These are phyloP conservation scores for Dascyllus trimaculatus DNA, from an alignment of 2,113 vertebrate species.

Conservation along the genomic window DNA sequence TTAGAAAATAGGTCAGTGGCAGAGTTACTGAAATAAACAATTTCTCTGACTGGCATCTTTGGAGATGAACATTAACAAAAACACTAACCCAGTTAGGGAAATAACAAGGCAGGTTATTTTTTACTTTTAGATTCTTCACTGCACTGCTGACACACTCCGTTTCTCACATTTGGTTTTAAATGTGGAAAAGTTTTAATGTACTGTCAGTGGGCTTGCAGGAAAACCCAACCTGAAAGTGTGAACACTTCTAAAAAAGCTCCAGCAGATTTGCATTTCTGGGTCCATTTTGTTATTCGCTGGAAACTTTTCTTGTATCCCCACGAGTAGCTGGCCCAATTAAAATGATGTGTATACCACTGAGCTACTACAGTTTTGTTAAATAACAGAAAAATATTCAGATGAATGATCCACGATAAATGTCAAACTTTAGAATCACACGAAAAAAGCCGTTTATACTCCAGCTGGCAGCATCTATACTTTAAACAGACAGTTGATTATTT, in stretches of 20 bases:
- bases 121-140: not conserved
- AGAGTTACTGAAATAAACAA: conserved; percentile 35
- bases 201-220: conserved; percentile 1
- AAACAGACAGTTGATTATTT: conserved; percentile 40
- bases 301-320: conserved; percentile 4
- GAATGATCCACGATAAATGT: conserved; percentile 23
- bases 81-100: not conserved
- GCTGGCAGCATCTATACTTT: not conserved
- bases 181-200: not conserved
- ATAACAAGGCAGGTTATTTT: conserved; percentile 13
- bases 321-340: conserved; percentile 36
- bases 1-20: conserved; percentile 36
- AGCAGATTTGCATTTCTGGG: conserved; percentile 13
- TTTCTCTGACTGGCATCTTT: not conserved
- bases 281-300: conserved; percentile 2
- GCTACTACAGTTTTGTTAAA: not conserved
- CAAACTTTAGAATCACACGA: conserved; percentile 5
- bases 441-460: not conserved
- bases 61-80: conserved; percentile 6
- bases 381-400: conserved; percentile 6
- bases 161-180: conserved; percentile 21
- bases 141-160: not conserved
- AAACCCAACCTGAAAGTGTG: not conserved
- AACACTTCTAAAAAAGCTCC: not conserved
- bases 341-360: conserved; percentile 21